phyloP scores from a whole-genome alignment of 2,888 invertebrate species.

The Drosophila emarginata region DNA sequence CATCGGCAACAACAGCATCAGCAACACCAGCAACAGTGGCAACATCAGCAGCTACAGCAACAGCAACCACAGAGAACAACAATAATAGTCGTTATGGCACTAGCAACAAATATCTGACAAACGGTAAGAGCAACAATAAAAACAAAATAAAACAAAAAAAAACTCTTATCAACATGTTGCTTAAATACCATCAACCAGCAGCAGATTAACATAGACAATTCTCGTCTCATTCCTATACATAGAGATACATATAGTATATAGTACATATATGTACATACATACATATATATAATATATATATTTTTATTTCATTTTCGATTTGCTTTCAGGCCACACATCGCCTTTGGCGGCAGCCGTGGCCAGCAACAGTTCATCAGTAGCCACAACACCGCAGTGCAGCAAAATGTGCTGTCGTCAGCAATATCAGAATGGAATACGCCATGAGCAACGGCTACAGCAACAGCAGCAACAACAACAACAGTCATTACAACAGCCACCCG shows the following conservation, averaged over 20 bases:
- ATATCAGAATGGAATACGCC: constrained; percentile 48
- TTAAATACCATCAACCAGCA: neutral
- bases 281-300: neutral
- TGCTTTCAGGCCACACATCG: constrained; percentile 74
- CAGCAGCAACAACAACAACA: constrained; percentile 35
- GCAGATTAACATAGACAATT: neutral
- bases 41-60: constrained; percentile 26
- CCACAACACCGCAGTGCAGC: constrained; percentile 63
- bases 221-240: neutral
- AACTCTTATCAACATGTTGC: constrained; percentile 52
- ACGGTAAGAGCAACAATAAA: constrained; percentile 58
- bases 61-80: constrained; percentile 51
- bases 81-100: constrained; percentile 51
- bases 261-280: neutral
- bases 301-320: constrained; percentile 9
- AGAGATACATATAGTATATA: neutral
- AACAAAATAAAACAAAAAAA: neutral
- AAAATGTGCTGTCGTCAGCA: constrained; percentile 57
- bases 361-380: constrained; percentile 63
- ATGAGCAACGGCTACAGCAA: constrained; percentile 37
- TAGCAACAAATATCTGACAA: constrained; percentile 69
- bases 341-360: constrained; percentile 77
- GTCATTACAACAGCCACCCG: constrained; percentile 47
- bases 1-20: constrained; percentile 39
- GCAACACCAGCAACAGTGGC: constrained; percentile 39